phyloP scores from a whole-genome alignment of 2,797 vertebrate genomes.

The Miichthys miiuy region DNA sequence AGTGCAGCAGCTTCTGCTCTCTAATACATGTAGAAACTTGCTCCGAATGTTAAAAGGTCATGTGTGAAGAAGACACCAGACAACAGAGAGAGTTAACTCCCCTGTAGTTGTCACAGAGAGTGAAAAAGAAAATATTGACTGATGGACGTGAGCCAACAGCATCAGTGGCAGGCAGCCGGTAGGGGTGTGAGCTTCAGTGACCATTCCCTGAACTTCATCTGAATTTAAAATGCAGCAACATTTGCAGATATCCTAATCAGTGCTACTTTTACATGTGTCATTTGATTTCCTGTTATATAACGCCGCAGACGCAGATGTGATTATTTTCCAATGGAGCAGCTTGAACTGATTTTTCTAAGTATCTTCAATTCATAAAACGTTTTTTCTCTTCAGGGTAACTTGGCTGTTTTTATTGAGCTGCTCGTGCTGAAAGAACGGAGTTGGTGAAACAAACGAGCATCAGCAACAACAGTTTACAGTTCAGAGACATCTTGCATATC shows the following conservation, averaged over 20 bases:
- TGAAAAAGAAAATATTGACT: not conserved
- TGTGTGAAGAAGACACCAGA: not conserved
- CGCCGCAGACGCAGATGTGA: constrained; percentile 30
- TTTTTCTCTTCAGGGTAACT: constrained; percentile 17
- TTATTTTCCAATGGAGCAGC: constrained; percentile 20
- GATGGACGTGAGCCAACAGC: not conserved
- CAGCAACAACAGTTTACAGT: not conserved
- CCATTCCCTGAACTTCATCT: not conserved
- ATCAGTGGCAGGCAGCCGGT: constrained; percentile 11
- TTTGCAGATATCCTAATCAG: constrained; percentile 1
- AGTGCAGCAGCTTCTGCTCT: no score
- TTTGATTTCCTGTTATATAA: constrained; percentile 19
- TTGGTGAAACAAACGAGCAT: constrained; percentile 11
- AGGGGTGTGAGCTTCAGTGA: not conserved
- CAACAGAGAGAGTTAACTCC: not conserved
- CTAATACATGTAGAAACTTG: no score
- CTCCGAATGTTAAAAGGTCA: not conserved
- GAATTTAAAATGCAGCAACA: constrained; percentile 1
- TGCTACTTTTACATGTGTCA: not conserved
- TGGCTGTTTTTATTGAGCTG: constrained; percentile 3
- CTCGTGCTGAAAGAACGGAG: not conserved
- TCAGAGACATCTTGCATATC: not conserved
- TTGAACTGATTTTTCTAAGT: constrained; percentile 24
- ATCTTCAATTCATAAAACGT: constrained; percentile 35
- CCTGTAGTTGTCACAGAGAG: not conserved